phyloP scores from a whole-genome alignment of 1,140 invertebrate genomes.

The Drosophila setifemur region DNA sequence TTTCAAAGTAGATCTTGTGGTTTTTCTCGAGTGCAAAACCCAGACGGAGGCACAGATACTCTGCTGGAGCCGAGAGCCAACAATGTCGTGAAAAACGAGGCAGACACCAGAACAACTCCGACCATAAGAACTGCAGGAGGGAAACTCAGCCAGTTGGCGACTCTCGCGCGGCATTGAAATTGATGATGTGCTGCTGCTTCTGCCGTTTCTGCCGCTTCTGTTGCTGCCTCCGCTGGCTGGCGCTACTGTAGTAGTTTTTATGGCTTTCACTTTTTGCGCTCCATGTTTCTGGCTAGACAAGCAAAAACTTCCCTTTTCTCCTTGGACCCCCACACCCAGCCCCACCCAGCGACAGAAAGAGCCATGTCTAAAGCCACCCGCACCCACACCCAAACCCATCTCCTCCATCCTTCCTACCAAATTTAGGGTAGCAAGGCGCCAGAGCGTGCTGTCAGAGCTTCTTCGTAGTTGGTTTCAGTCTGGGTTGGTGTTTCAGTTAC shows the following conservation, averaged over 20 bases:
- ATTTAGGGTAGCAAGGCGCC: conserved; percentile 66
- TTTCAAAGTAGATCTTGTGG: conserved; percentile 11
- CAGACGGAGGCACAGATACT: conserved; percentile 32
- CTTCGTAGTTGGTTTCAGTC: conserved; percentile 5
- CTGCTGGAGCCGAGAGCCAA: conserved; percentile 49
- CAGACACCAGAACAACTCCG: conserved; percentile 18
- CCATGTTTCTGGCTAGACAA: conserved; percentile 68
- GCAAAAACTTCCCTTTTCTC: conserved; percentile 68
- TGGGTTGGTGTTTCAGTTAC: neutral
- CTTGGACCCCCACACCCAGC: neutral
- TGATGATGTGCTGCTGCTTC: conserved; percentile 61
- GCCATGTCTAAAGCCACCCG: neutral
- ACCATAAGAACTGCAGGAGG: neutral
- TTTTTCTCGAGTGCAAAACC: conserved; percentile 26
- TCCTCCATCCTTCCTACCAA: neutral
- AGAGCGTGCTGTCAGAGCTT: conserved; percentile 56
- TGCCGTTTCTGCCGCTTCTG: neutral
- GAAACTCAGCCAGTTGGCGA: conserved; percentile 37
- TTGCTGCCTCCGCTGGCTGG: conserved; percentile 25
- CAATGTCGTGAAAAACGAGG: conserved; percentile 69
- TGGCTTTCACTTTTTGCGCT: conserved; percentile 74
- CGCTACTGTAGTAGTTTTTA: conserved; percentile 71
- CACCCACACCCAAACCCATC: neutral
- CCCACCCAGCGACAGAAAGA: neutral
- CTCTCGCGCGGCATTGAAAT: conserved; percentile 72